Base-by-base conservation (phyloP, 2,888 invertebrate genomes). In the Gryllus longicercus region DNA sequence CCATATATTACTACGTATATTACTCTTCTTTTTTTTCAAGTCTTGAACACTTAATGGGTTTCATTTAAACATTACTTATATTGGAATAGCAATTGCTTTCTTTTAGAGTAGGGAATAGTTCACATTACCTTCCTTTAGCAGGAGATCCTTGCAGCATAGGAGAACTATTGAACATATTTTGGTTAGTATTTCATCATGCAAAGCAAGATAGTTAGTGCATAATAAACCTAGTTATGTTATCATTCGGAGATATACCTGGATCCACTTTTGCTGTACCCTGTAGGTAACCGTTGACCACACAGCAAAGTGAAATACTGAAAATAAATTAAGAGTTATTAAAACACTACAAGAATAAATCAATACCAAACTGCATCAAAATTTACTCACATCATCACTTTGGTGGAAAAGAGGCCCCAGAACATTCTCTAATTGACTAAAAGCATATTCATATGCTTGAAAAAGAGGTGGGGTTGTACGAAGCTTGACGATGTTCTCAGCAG, bases 391-490 rank as follows among this genome's bases (percentile, higher is more conserved):
- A 87, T 93, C 93, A 86, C 95, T 95, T 85, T 95, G 94, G 86
- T 94, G 91, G 88, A 95, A 96, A 84, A 92, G 90, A 16, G 94
- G 94, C 82, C 95, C 87, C 89, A 93, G 93, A 81, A 91, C 90
- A 83, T 91, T 91, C 86, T 95, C 95, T 83, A 96, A 87, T 4
- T 92, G 86, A 51, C 91, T 90, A 85, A 94, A 94, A 0, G 93
- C 93, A 86, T 93, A 92, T 84, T 95, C 93, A 85, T 95, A 95
- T 0, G 95, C 95, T 86, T 93, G 91, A 86, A 93, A 95, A 51
- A 95, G 86, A 0, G 94, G 93, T 81, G 93, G 90, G 51, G 94
- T 93, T 5, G 93, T 94, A 85, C 94, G 91, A 80, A 96, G 88
- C 85, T 93, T 91, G 16, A 91, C 89, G n/a, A 93, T 90, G 84